Percentiles rank a stretch among this genome's conserved stretches.
These are phyloP conservation scores for Lonchura striata DNA, from an alignment of 2,113 vertebrate genomes.

Conservation along the genomic window DNA sequence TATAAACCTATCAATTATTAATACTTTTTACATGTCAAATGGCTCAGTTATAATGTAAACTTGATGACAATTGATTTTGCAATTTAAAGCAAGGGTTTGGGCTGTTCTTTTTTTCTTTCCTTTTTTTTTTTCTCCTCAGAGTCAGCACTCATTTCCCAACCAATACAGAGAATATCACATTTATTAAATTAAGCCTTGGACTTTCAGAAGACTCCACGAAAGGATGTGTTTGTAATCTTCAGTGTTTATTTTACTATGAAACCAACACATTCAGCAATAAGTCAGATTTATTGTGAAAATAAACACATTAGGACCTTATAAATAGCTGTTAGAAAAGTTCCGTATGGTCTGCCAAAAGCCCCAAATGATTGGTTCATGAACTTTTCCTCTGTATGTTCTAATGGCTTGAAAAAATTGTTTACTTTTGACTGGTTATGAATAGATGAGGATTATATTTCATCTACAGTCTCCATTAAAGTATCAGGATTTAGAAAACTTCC, in stretches of 20 bases:
- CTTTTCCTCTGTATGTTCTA: slow-evolving; percentile 56
- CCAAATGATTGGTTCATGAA: slow-evolving; percentile 70
- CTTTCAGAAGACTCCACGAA: slow-evolving; percentile 50
- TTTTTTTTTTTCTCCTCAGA: background rate
- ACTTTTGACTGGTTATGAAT: slow-evolving; percentile 61
- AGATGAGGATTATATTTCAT: slow-evolving; percentile 64
- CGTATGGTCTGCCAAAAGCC: slow-evolving; percentile 66
- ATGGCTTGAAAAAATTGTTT: slow-evolving; percentile 50
- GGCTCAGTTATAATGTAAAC: background rate
- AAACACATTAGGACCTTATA: slow-evolving; percentile 68
- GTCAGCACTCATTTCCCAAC: slow-evolving; percentile 4
- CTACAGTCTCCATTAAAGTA: slow-evolving; percentile 47
- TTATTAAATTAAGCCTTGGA: slow-evolving; percentile 58
- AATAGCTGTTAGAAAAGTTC: slow-evolving; percentile 70
- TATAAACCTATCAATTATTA: background rate
- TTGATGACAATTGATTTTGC: background rate
- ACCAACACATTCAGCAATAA: slow-evolving; percentile 70
- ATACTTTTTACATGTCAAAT: background rate
- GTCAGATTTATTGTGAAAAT: slow-evolving; percentile 72
- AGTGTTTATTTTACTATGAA: slow-evolving; percentile 71
- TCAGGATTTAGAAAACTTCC: slow-evolving; percentile 42
- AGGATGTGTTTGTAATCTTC: slow-evolving; percentile 67
- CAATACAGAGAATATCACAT: slow-evolving; percentile 32
- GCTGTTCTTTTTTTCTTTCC: background rate
- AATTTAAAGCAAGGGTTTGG: background rate